A percentile compares a stretch with the other conserved stretches of the same genome.
Conservation (phyloP, 2,113 vertebrate species). For the Thymallus thymallus region DNA sequence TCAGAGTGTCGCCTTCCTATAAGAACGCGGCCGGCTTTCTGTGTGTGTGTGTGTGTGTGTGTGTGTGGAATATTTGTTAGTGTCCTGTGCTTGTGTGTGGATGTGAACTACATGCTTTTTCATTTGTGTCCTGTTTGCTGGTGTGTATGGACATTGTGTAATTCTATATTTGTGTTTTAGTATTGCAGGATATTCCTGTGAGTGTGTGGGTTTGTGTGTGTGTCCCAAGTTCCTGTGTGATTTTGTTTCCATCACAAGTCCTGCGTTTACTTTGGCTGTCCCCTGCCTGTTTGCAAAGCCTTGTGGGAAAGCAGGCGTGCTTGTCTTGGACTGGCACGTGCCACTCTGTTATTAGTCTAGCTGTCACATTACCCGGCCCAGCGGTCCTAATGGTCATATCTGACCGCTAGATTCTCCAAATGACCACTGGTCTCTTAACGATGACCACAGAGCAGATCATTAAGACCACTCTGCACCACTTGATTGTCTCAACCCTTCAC, state of each 20-base stretch:
- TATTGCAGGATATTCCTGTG: not conserved
- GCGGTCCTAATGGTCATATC: slow-evolving; percentile 37
- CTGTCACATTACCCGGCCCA: slow-evolving; percentile 40
- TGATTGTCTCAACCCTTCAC: not conserved
- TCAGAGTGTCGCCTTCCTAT: slow-evolving; percentile 9
- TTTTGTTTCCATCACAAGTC: slow-evolving; percentile 66
- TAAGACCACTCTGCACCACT: not conserved
- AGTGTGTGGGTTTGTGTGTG: slow-evolving; percentile 25
- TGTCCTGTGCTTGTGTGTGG: not conserved
- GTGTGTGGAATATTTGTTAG: not conserved
- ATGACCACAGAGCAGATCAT: slow-evolving; percentile 1
- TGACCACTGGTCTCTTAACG: slow-evolving; percentile 18
- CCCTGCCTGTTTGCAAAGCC: slow-evolving; percentile 48
- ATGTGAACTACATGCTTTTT: not conserved
- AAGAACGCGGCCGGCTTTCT: not conserved
- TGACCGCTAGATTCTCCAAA: slow-evolving; percentile 25
- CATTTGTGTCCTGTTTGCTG: not conserved
- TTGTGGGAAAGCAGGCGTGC: slow-evolving; percentile 72
- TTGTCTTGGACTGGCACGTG: slow-evolving; percentile 56
- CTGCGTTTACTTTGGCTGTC: slow-evolving; percentile 68
- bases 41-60: not conserved
- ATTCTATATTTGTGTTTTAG: slow-evolving; percentile 1
- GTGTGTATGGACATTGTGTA: slow-evolving; percentile 3
- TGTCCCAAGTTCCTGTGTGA: slow-evolving; percentile 14
- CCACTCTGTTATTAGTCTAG: slow-evolving; percentile 39